A percentile compares a stretch with the other conserved stretches of the same genome.
These are phyloP conservation scores for Cheilosia scutellata DNA, from an alignment of 2,888 invertebrate species.

Conservation along the genomic window DNA sequence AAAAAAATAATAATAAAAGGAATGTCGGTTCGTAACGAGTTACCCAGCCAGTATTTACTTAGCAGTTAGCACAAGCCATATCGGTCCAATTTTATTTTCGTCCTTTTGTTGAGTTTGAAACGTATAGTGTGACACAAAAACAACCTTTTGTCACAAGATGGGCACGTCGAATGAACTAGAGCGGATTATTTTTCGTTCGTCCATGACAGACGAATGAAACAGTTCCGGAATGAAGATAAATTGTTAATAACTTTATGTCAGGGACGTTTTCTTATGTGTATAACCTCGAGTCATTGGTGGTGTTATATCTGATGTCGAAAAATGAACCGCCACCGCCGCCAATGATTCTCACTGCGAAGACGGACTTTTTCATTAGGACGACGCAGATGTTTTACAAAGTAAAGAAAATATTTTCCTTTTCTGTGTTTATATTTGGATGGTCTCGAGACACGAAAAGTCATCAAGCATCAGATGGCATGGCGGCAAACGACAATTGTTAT, in stretches of 20 bases:
- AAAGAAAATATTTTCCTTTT: constrained; percentile 15
- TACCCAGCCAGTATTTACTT: not conserved
- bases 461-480: constrained; percentile 38
- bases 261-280: constrained; percentile 1
- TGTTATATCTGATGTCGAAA: constrained; percentile 1
- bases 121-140: not conserved
- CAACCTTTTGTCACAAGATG: not conserved
- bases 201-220: constrained; percentile 11
- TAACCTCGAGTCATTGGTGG: constrained; percentile 9
- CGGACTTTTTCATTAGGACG: constrained; percentile 32
- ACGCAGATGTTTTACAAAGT: constrained; percentile 30
- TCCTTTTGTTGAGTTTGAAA: constrained; percentile 22
- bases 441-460: constrained; percentile 41
- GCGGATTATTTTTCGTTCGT: not conserved
- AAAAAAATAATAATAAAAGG: not conserved
- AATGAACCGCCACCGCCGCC: not conserved
- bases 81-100: constrained; percentile 4
- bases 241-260: constrained; percentile 39
- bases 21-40: constrained; percentile 13
- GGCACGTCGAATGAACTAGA: constrained; percentile 6
- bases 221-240: constrained; percentile 45
- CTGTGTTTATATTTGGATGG: constrained; percentile 23
- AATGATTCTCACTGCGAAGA: not conserved
- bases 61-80: not conserved
- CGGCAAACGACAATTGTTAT: constrained; percentile 47